Conservation (phyloP, 1,140 invertebrate species). For the Varroa destructor region DNA sequence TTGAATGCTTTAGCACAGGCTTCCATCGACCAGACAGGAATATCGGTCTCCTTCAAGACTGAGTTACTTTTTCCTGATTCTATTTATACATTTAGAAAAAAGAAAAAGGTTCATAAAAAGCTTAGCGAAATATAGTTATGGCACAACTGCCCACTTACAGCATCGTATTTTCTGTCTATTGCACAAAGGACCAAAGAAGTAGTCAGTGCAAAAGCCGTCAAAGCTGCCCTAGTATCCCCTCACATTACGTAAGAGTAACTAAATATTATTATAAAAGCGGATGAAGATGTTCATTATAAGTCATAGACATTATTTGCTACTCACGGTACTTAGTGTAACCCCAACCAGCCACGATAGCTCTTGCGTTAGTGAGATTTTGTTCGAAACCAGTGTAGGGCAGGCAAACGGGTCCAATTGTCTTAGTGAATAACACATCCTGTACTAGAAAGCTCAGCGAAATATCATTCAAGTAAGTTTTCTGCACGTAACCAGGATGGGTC, state of each 20-base stretch:
- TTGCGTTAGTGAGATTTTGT: conserved; percentile 40
- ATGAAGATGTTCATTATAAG: too few species aligned
- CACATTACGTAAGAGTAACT: too few species aligned
- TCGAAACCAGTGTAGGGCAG: conserved; percentile 49
- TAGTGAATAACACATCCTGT: conserved; percentile 45
- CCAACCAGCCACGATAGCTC: conserved; percentile 61
- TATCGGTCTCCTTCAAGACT: conserved; percentile 20
- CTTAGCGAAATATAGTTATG: not conserved
- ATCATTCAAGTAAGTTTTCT: conserved; percentile 17
- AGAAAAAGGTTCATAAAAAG: not conserved
- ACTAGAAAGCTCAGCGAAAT: conserved; percentile 7
- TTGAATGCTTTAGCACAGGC: conserved; percentile 30
- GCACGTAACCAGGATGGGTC: conserved; percentile 19
- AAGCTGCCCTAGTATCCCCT: too few species aligned
- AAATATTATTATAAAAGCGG: too few species aligned
- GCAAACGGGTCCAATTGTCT: conserved; percentile 58
- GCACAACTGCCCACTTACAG: too few species aligned
- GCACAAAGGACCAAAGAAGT: too few species aligned
- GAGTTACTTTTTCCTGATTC: conserved; percentile 4
- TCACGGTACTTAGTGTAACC: conserved; percentile 45
- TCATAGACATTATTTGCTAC: too few species aligned
- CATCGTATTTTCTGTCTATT: too few species aligned
- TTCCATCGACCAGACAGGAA: conserved; percentile 10
- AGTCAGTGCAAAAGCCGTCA: too few species aligned
- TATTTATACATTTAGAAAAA: not conserved